Evolutionary conservation across 2,113 vertebrate species (phyloP).

Genomic region (Peromyscus polionotus): DNA sequence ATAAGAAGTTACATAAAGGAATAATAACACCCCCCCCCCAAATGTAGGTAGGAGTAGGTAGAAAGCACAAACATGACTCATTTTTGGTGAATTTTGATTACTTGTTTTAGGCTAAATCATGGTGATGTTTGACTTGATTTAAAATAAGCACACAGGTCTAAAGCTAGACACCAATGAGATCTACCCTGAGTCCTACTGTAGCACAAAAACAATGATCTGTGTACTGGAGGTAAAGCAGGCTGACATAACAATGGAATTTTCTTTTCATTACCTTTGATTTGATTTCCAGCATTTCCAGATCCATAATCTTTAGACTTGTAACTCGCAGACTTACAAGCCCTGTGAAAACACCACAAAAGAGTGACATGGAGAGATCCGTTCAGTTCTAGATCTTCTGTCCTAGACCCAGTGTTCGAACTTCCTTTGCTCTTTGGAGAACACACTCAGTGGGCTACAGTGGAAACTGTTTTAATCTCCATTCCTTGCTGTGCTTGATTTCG

Average conservation of each 20-base stretch:
- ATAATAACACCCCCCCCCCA: background rate
- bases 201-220: background rate
- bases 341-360: slow-evolving; percentile 55
- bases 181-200: background rate
- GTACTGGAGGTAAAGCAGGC: background rate
- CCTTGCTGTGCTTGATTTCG: background rate
- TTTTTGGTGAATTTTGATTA: background rate
- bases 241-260: background rate
- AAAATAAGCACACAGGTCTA: background rate
- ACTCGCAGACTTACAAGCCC: slow-evolving; percentile 75
- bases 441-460: background rate
- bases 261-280: slow-evolving; percentile 82
- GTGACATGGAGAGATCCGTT: background rate
- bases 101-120: background rate
- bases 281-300: slow-evolving; percentile 71
- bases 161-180: background rate
- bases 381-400: background rate
- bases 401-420: background rate
- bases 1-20: background rate
- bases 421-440: background rate
- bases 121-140: background rate
- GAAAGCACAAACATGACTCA: background rate
- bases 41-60: background rate
- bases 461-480: background rate
- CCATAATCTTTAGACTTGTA: slow-evolving; percentile 79